phyloP scores from a whole-genome alignment of 2,888 invertebrate genomes.

The Scotopteryx bipunctaria region DNA sequence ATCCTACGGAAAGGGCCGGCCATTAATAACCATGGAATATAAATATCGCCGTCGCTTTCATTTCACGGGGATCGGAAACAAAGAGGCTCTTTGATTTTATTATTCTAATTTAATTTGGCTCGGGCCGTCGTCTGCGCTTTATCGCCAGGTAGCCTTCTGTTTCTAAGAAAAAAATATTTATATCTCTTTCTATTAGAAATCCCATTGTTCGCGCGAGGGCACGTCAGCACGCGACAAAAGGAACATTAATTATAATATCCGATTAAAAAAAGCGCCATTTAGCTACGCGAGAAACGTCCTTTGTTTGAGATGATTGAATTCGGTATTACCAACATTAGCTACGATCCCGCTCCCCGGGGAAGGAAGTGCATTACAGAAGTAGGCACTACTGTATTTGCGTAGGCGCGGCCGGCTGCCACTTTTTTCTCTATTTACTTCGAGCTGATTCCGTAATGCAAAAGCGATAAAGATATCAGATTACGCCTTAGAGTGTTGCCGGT shows the following conservation, averaged over 20 bases:
- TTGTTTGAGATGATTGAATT: slow-evolving; percentile 83
- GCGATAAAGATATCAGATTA: slow-evolving; percentile 71
- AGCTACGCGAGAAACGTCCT: slow-evolving; percentile 75
- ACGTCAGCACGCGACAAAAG: slow-evolving; percentile 83
- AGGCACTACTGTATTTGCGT: slow-evolving; percentile 55
- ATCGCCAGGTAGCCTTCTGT: slow-evolving; percentile 79
- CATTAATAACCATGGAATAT: slow-evolving; percentile 42
- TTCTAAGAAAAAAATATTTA: slow-evolving; percentile 80
- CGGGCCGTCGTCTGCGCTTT: slow-evolving; percentile 75
- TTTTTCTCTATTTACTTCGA: slow-evolving; percentile 48
- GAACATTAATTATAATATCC: slow-evolving; percentile 85
- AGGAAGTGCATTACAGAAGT: slow-evolving; percentile 51
- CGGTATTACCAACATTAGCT: slow-evolving; percentile 76
- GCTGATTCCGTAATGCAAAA: slow-evolving; percentile 49
- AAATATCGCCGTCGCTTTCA: slow-evolving; percentile 41
- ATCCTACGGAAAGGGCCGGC: slow-evolving; percentile 32
- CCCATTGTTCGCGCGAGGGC: slow-evolving; percentile 82
- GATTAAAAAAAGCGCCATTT: slow-evolving; percentile 82
- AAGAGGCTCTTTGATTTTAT: slow-evolving; percentile 69
- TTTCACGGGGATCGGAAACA: slow-evolving; percentile 53
- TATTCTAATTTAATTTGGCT: slow-evolving; percentile 78
- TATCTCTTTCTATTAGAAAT: slow-evolving; percentile 81
- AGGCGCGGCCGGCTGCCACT: slow-evolving; percentile 42
- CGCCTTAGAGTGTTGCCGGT: slow-evolving; percentile 60
- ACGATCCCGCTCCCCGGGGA: slow-evolving; percentile 57